A percentile compares a stretch with the other conserved stretches of the same genome.
Conservation (phyloP, 2,797 vertebrate species). For the Microcaecilia unicolor region DNA sequence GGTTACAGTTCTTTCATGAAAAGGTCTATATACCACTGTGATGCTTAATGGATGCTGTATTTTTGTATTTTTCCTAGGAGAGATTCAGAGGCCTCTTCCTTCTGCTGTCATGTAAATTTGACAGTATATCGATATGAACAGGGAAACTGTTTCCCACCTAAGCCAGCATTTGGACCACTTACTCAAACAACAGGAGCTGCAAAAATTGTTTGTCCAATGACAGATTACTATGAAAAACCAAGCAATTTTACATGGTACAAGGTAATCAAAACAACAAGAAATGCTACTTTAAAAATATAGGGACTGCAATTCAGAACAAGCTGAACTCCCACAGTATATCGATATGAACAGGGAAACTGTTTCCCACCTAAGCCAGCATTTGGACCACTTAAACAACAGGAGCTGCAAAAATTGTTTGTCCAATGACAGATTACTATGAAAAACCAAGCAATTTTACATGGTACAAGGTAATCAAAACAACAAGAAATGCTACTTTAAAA, state of each 20-base stretch:
- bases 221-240: slow-evolving; percentile 28
- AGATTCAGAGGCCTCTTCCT: too few relatives aligned
- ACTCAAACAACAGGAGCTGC: slow-evolving; percentile 15
- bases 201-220: slow-evolving; percentile 26
- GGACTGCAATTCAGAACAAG: too few relatives aligned
- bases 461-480: slow-evolving; percentile 33
- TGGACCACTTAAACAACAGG: slow-evolving; percentile 9
- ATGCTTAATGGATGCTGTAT: too few relatives aligned
- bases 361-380: slow-evolving; percentile 20
- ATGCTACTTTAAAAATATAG: neutral
- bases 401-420: slow-evolving; percentile 27
- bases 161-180: slow-evolving; percentile 14
- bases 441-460: slow-evolving; percentile 26
- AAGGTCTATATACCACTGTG: too few relatives aligned
- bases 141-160: slow-evolving; percentile 23
- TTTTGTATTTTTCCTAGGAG: too few relatives aligned
- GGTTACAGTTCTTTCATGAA: too few relatives aligned
- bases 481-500: neutral
- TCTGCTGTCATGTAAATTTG: neutral
- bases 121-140: slow-evolving; percentile 10
- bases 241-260: slow-evolving; percentile 34
- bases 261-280: slow-evolving; percentile 12
- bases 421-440: slow-evolving; percentile 26
- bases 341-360: slow-evolving; percentile 13
- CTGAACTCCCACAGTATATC: slow-evolving; percentile 21